These are phyloP conservation scores for Macrotrachela quadricornifera DNA, from an alignment of 1,140 invertebrate genomes.

Conservation along the genomic window DNA sequence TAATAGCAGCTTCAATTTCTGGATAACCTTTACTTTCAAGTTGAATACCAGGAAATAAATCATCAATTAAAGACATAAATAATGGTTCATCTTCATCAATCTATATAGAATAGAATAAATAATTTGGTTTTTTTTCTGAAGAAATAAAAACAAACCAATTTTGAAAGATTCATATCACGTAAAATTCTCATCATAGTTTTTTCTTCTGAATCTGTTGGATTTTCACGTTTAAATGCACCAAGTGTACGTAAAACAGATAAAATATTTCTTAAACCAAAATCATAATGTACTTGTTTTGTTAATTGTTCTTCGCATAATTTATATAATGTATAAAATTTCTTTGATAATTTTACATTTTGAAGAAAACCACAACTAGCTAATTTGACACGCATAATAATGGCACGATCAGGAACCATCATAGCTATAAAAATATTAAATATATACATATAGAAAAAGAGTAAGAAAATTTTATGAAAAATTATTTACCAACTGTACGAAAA, in stretches of 20 bases:
- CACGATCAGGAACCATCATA: constrained; percentile 41
- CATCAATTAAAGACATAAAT: constrained; percentile 79
- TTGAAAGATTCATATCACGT: constrained; percentile 92
- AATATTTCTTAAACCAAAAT: constrained; percentile 85
- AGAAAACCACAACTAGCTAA: constrained; percentile 81
- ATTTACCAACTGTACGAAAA: constrained; percentile 54
- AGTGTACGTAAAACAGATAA: constrained; percentile 72
- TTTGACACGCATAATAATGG: constrained; percentile 89
- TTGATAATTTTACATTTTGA: constrained; percentile 74
- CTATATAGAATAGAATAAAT: constrained; percentile 60
- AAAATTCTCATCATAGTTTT: constrained; percentile 90
- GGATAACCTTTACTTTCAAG: constrained; percentile 79
- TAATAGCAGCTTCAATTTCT: constrained; percentile 36
- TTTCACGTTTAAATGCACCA: constrained; percentile 67
- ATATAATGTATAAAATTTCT: constrained; percentile 88
- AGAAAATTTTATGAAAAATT: constrained; percentile 40
- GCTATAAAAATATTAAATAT: not conserved
- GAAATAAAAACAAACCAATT: constrained; percentile 80
- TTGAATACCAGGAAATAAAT: constrained; percentile 75
- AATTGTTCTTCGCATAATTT: constrained; percentile 90
- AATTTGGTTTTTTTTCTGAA: constrained; percentile 80
- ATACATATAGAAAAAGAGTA: no score
- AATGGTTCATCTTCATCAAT: constrained; percentile 84
- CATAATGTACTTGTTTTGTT: constrained; percentile 91
- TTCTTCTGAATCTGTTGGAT: constrained; percentile 71